Base-by-base conservation (phyloP, 2,113 vertebrate genomes). In the Urocitellus parryii region DNA sequence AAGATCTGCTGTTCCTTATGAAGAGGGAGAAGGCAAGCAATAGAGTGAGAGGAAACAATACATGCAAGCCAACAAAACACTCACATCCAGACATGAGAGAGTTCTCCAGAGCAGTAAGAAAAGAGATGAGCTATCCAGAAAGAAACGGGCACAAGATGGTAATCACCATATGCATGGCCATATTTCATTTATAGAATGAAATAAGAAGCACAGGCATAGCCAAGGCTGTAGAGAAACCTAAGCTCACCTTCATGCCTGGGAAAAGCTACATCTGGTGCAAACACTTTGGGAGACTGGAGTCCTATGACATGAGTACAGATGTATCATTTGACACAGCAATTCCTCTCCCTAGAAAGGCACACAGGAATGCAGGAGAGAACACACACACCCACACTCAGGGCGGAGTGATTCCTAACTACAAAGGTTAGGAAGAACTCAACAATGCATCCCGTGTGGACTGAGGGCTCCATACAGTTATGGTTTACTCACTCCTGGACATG, bases 381-480 rank as follows among this genome's bases (percentile, higher is more conserved):
- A n/a, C 5, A 22, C 37, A 16, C 16, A 53, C 45, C 32, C 27
- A 27, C 8, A 1, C n/a, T 65, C 32, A n/a, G 5, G 37, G 51
- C 14, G 58, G 27, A 85, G 61, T 8, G 2, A 25, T 12, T 8
- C 2, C 0, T 3, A 27, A 34, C 0, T 20, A 34, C 67, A 37
- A 17, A 32, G 29, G 29, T 24, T 34, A n/a, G 24, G 13, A 61
- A 48, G 39, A 88, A 29, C 27, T 16, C 18, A 51, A 51, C 39
- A 42, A 25, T 39, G n/a, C 37, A 48, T 0, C 2, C 11, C 16
- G 22, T 25, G 18, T 16, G 32, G n/a, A 45, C 29, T 18, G 14
- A 14, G 10, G 37, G 2, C 16, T 39, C 17, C 25, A 5, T 4
- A 42, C 24, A 45, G 4, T 14, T 25, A 42, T 0, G 9, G 25